Evolutionary conservation across 2,888 invertebrate species (phyloP).

Genomic region (Tipula lateralis): DNA sequence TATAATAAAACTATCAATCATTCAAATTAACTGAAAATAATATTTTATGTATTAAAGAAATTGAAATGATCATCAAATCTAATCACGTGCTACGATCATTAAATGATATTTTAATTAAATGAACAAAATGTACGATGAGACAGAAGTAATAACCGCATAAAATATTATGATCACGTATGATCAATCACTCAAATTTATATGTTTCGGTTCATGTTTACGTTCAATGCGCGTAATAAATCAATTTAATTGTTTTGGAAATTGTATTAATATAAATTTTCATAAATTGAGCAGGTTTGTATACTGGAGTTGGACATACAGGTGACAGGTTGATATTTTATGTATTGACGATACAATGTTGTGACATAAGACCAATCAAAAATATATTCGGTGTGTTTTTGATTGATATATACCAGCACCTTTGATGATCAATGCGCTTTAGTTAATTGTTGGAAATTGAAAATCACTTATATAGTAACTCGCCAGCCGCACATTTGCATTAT

Average conservation of each 20-base stretch:
- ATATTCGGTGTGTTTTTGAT: neutral
- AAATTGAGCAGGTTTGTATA: neutral
- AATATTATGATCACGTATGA: conserved; percentile 11
- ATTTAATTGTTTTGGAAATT: neutral
- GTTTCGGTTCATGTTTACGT: neutral
- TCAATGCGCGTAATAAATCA: neutral
- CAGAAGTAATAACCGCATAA: neutral
- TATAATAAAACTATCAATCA: conserved; percentile 13
- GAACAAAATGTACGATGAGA: neutral
- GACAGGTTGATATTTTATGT: neutral
- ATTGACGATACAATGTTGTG: neutral
- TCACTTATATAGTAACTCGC: neutral
- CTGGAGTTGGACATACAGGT: neutral
- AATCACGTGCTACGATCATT: conserved; percentile 13
- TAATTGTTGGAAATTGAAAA: neutral
- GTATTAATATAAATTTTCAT: neutral
- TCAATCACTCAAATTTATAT: conserved; percentile 1
- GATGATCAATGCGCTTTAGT: neutral
- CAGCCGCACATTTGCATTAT: neutral
- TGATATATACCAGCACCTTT: neutral
- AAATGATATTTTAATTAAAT: conserved; percentile 24
- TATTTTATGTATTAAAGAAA: neutral
- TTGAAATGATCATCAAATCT: conserved; percentile 9
- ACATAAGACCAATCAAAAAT: neutral
- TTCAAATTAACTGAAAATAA: neutral